Conservation (phyloP, 2,113 vertebrate species). For the Crotalus helleri region DNA sequence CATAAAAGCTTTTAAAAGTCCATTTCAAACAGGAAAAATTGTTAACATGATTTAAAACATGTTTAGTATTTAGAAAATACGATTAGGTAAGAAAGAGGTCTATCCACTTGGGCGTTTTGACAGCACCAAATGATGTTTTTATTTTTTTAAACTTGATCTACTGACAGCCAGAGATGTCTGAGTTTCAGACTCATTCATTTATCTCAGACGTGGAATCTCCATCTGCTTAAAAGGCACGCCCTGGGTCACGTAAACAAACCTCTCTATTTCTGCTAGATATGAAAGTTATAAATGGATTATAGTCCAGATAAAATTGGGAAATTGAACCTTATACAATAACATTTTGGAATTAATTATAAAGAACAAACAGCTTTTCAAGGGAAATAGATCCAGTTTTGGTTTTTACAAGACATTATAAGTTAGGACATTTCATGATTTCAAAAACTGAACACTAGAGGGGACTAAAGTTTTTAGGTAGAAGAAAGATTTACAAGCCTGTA, state of each 20-base stretch:
- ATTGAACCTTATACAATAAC: neutral
- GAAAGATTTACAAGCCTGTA: neutral
- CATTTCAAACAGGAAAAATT: constrained; percentile 8
- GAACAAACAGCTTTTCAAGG: neutral
- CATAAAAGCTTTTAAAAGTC: constrained; percentile 16
- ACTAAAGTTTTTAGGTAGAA: neutral
- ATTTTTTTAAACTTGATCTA: neutral
- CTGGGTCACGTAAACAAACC: neutral
- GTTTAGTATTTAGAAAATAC: constrained; percentile 4
- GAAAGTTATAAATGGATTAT: neutral
- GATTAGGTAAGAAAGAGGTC: constrained; percentile 4
- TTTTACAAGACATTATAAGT: neutral
- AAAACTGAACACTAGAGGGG: neutral
- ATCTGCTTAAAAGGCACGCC: neutral
- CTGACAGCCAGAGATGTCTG: neutral
- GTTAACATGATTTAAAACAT: neutral
- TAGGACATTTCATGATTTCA: neutral
- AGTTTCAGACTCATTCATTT: neutral
- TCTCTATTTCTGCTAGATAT: neutral
- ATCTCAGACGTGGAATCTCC: neutral
- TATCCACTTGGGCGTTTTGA: neutral
- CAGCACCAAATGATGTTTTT: neutral
- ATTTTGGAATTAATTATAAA: neutral
- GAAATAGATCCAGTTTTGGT: neutral
- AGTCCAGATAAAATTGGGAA: neutral